Evolutionary conservation across 2,888 invertebrate genomes (phyloP).

Genomic region (Kuschelorhynchus macadamiae): DNA sequence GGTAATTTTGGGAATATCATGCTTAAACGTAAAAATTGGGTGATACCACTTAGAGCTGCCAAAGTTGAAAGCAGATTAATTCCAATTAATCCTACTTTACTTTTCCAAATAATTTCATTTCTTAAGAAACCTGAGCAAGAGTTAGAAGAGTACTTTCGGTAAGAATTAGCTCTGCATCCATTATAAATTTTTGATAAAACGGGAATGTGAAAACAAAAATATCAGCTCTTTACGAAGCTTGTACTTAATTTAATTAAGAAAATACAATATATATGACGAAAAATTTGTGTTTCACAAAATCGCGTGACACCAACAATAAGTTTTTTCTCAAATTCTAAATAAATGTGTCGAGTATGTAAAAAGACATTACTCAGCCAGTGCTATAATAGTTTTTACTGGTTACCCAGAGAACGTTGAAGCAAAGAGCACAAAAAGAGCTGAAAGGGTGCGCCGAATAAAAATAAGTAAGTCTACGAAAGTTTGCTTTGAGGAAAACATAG

Average conservation of each 20-base stretch:
- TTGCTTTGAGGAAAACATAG: constrained; percentile 45
- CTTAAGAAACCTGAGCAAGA: background rate
- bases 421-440: constrained; percentile 52
- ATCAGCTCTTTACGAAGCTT: constrained; percentile 41
- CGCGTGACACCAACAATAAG: constrained; percentile 53
- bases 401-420: constrained; percentile 39
- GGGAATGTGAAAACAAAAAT: constrained; percentile 47
- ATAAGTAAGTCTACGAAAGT: background rate
- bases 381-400: constrained; percentile 55
- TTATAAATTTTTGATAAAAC: constrained; percentile 20
- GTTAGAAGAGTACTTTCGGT: constrained; percentile 20
- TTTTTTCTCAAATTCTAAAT: constrained; percentile 49
- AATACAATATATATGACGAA: constrained; percentile 52
- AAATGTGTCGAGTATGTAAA: constrained; percentile 55
- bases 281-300: constrained; percentile 58
- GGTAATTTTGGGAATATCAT: constrained; percentile 30
- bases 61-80: constrained; percentile 45
- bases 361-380: constrained; percentile 48
- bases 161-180: constrained; percentile 20
- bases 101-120: constrained; percentile 3
- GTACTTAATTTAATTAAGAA: background rate
- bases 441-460: constrained; percentile 51
- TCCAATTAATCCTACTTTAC: constrained; percentile 36
- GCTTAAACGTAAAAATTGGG: constrained; percentile 51
- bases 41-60: constrained; percentile 50